Base-by-base conservation (phyloP, 1,140 invertebrate genomes). In the Lycorma delicatula region DNA sequence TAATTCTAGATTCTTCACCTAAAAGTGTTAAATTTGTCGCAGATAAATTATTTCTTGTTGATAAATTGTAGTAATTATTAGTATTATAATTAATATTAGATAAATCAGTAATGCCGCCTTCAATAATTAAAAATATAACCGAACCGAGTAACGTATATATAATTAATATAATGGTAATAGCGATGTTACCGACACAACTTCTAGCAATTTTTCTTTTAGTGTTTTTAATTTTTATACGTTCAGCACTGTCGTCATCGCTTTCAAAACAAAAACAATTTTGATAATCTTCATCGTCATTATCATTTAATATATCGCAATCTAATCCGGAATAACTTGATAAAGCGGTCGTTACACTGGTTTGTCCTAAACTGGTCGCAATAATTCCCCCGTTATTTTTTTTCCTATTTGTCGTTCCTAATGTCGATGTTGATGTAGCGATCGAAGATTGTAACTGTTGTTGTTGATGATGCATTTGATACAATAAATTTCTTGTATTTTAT, bases 121-220 rank as follows among this genome's bases (percentile, higher is more conserved):
- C 93, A 29, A 95, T 87, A 18, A 89, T 86, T 34, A 93, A 77
- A 69, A 97, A 97, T 64, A 96, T 89, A 68, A 97, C 89, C 29
- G 92, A 93, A 16, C 91, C 91, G 48, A 95, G 74, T 11, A 97
- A 75, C 0, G 91, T 92, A 72, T 98, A 98, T 2, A 86, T 86
- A 3, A 97, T 79, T 1, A 97, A 80, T 23, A 95, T 77, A 29
- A 82, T 80, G 68, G 90, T 93, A 44, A 97, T 88, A 0, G 91
- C 91, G 23, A 93, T 74, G 71, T 94, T 93, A 6, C 90, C 92
- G 60, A 91, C 79, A 55, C 91, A 78, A 12, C 85, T 84, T 12
- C 84, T 79, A 25, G 84, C 68, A 41, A 86, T 78, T 36, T 79
- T 63, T 80, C 64, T 80, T 80, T 64, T 82, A 77, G 66, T 81